Conservation (phyloP, 1,140 invertebrate species). For the Idris sp. region DNA sequence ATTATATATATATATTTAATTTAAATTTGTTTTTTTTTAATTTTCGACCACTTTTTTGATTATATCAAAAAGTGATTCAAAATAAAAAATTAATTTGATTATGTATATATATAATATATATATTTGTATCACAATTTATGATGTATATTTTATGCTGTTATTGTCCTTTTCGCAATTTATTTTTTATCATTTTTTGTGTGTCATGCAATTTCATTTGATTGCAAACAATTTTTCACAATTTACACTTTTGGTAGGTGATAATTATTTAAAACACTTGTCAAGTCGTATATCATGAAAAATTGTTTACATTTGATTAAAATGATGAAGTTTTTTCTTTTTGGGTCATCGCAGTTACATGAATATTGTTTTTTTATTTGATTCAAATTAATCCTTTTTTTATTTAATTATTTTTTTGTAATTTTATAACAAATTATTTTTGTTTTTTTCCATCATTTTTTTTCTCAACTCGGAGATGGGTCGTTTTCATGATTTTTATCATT, state of each 20-base stretch:
- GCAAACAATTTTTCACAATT: slow-evolving; percentile 69
- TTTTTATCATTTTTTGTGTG: neutral
- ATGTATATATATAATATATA: slow-evolving; percentile 17
- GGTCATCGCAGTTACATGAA: too few species aligned
- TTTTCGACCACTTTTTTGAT: too few species aligned
- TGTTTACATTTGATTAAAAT: slow-evolving; percentile 27
- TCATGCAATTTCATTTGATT: slow-evolving; percentile 23
- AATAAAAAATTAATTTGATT: slow-evolving; percentile 12
- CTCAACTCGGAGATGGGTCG: slow-evolving; percentile 19
- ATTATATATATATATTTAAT: too few species aligned
- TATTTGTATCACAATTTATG: slow-evolving; percentile 2
- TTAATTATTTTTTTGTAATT: neutral
- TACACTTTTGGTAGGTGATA: slow-evolving; percentile 61
- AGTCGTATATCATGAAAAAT: slow-evolving; percentile 65
- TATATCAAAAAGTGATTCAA: slow-evolving; percentile 2
- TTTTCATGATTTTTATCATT: slow-evolving; percentile 6
- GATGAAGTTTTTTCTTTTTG: neutral
- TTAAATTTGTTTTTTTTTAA: too few species aligned
- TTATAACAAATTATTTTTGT: too few species aligned
- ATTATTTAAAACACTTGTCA: slow-evolving; percentile 59
- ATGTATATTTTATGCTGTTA: too few species aligned
- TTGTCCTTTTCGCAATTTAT: neutral
- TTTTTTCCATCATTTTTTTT: slow-evolving; percentile 6
- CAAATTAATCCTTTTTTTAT: slow-evolving; percentile 16
- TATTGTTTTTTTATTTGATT: slow-evolving; percentile 9